Evolutionary conservation across 2,797 vertebrate genomes (phyloP).

Genomic region (Anisognathus igniventris): DNA sequence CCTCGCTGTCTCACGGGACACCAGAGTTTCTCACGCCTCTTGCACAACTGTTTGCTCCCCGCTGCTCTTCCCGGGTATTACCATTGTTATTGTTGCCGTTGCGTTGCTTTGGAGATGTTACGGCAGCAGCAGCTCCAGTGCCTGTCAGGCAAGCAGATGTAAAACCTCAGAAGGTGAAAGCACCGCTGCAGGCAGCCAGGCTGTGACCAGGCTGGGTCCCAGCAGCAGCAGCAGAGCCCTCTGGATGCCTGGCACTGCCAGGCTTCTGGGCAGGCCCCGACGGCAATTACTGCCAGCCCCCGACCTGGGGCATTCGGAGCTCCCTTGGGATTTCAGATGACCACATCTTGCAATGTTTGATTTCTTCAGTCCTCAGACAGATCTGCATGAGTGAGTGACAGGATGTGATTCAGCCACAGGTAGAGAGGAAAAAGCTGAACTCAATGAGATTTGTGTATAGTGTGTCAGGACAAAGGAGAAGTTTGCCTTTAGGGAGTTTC

Average conservation of each 20-base stretch:
- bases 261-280: not conserved
- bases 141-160: not conserved
- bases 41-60: too few species aligned
- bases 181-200: accelerated
- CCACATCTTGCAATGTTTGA: not conserved
- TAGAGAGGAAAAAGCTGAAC: not conserved
- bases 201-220: not conserved
- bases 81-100: not conserved
- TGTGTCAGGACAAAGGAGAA: not conserved
- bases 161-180: not conserved
- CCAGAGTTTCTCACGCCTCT: not conserved
- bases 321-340: not conserved
- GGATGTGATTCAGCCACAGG: not conserved
- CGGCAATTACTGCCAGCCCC: not conserved
- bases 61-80: not conserved
- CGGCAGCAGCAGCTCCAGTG: not conserved
- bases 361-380: not conserved
- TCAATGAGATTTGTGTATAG: not conserved
- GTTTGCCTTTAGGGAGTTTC: not conserved
- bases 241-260: not conserved
- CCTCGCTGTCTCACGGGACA: accelerated
- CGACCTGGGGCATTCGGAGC: not conserved
- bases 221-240: not conserved
- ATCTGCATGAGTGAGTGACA: not conserved
- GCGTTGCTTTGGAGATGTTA: not conserved